phyloP scores from a whole-genome alignment of 2,888 invertebrate species.

The Plemyria rubiginata region DNA sequence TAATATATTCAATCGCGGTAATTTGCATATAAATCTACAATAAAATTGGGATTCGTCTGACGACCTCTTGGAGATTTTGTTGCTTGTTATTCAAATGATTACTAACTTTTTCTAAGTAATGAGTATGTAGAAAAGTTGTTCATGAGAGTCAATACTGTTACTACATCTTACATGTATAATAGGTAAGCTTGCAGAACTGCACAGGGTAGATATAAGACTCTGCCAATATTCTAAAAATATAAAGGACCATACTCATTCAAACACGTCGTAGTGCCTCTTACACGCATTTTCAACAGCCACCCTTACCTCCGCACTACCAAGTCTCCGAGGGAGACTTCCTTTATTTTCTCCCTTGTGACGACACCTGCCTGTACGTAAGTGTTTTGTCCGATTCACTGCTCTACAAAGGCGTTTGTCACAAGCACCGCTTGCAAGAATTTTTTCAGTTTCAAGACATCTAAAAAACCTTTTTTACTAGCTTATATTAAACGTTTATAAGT shows the following conservation, averaged over 20 bases:
- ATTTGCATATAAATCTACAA: slow-evolving; percentile 20
- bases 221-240: slow-evolving; percentile 25
- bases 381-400: slow-evolving; percentile 36
- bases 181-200: slow-evolving; percentile 20
- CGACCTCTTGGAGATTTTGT: slow-evolving; percentile 1
- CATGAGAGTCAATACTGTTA: slow-evolving; percentile 57
- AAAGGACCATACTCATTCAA: slow-evolving; percentile 7
- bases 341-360: slow-evolving; percentile 47
- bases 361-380: slow-evolving; percentile 37
- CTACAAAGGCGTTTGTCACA: slow-evolving; percentile 15
- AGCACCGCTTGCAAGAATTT: neutral
- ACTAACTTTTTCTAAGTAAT: too few relatives aligned
- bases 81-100: neutral
- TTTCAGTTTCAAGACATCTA: neutral
- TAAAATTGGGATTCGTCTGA: slow-evolving; percentile 4
- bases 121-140: neutral
- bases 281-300: slow-evolving; percentile 58
- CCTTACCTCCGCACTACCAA: slow-evolving; percentile 46
- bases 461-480: too few relatives aligned
- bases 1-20: slow-evolving; percentile 18
- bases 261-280: slow-evolving; percentile 40
- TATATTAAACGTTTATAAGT: too few relatives aligned
- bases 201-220: slow-evolving; percentile 38
- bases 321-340: slow-evolving; percentile 47
- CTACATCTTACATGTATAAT: slow-evolving; percentile 50